Evolutionary conservation across 2,888 invertebrate genomes (phyloP).

Genomic region (Mellilla xanthometata): DNA sequence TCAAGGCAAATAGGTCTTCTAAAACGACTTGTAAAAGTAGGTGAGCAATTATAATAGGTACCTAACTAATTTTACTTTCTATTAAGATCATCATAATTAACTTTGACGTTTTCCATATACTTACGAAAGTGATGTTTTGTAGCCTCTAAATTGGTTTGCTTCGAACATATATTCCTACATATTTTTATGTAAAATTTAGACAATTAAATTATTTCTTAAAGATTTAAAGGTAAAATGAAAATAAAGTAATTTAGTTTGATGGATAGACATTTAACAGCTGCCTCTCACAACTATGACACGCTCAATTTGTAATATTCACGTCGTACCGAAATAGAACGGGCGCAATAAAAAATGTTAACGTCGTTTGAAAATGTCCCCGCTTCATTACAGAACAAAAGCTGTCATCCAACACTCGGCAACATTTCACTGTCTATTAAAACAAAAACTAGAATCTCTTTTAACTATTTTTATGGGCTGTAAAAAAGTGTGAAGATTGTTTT

Average conservation of each 20-base stretch:
- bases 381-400: conserved; percentile 81
- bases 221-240: conserved; percentile 16
- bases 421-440: conserved; percentile 81
- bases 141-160: too few species aligned
- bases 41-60: too few species aligned
- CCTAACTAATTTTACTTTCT: too few species aligned
- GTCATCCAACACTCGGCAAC: conserved; percentile 79
- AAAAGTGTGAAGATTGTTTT: conserved; percentile 80
- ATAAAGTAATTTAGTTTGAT: conserved; percentile 20
- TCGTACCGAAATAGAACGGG: conserved; percentile 64
- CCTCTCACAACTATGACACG: conserved; percentile 19
- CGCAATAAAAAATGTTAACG: conserved; percentile 68
- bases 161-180: too few species aligned
- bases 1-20: too few species aligned
- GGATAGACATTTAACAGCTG: conserved; percentile 26
- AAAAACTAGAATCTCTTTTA: conserved; percentile 73
- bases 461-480: conserved; percentile 80
- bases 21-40: too few species aligned
- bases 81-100: too few species aligned
- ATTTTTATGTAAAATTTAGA: too few species aligned
- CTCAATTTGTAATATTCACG: conserved; percentile 27
- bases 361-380: conserved; percentile 72
- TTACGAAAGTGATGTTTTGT: too few species aligned
- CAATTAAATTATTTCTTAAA: conserved; percentile 1
- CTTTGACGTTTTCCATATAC: too few species aligned